Conservation (phyloP, 2,797 vertebrate species). For the Myoxocephalus aenaeus region DNA sequence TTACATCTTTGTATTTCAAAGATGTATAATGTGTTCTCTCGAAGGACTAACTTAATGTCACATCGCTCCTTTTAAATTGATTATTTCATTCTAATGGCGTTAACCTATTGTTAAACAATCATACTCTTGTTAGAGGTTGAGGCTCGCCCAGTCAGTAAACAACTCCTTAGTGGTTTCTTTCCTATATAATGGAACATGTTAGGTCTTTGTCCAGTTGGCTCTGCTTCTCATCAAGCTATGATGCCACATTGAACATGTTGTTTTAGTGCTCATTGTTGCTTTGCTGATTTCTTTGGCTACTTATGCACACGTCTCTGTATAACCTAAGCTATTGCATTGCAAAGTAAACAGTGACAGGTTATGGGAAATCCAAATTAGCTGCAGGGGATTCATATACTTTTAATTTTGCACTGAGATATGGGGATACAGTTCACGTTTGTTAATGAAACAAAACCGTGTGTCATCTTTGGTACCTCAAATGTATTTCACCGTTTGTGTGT, state of each 20-base stretch:
- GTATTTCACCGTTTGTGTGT: background rate
- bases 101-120: background rate
- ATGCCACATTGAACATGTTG: background rate
- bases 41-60: background rate
- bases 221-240: background rate
- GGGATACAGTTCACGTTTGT: background rate
- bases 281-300: background rate
- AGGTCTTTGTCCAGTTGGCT: no score
- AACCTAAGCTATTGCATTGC: background rate
- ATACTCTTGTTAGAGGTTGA: background rate
- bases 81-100: background rate
- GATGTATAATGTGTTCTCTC: rapidly evolving
- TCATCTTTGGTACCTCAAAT: background rate
- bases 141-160: background rate
- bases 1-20: rapidly evolving
- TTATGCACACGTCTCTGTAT: background rate
- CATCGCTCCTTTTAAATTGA: rapidly evolving
- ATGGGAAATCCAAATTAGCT: background rate
- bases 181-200: background rate
- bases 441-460: background rate
- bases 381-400: background rate
- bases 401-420: background rate
- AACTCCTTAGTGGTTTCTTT: background rate
- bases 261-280: background rate
- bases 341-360: background rate